A percentile compares a stretch with the other conserved stretches of the same genome.
Evolutionary conservation across 2,797 vertebrate genomes (phyloP).

Genomic region (Chelmon rostratus): DNA sequence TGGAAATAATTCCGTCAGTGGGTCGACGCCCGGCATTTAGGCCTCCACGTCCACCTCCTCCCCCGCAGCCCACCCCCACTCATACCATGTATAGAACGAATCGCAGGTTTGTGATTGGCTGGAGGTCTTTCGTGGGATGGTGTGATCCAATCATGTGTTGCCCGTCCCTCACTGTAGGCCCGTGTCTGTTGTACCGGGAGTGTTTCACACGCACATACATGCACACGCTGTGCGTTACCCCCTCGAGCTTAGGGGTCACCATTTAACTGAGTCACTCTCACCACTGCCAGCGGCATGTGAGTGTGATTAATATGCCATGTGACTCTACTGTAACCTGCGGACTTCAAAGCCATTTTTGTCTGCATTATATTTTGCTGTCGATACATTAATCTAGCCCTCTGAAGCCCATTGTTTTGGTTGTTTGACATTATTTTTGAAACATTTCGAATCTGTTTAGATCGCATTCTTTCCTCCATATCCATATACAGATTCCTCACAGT

Average conservation of each 20-base stretch:
- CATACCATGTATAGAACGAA: slow-evolving; percentile 45
- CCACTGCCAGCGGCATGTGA: slow-evolving; percentile 34
- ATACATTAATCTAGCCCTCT: background rate
- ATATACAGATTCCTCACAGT: background rate
- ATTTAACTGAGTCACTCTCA: slow-evolving; percentile 18
- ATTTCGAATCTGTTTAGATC: slow-evolving; percentile 1
- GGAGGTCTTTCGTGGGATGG: slow-evolving; percentile 54
- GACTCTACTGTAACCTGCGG: slow-evolving; percentile 44
- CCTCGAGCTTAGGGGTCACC: slow-evolving; percentile 43
- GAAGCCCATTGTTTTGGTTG: slow-evolving; percentile 5
- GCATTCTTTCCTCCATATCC: background rate
- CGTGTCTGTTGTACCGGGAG: slow-evolving; percentile 9
- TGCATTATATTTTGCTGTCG: background rate
- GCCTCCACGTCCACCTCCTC: slow-evolving; percentile 39
- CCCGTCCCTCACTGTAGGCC: slow-evolving; percentile 23
- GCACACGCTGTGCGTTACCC: slow-evolving; percentile 14
- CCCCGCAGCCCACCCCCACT: slow-evolving; percentile 28
- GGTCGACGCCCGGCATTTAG: slow-evolving; percentile 52
- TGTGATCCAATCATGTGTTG: slow-evolving; percentile 71
- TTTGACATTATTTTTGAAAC: background rate
- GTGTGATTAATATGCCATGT: slow-evolving; percentile 47
- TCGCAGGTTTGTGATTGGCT: slow-evolving; percentile 67
- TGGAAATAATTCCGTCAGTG: slow-evolving; percentile 76
- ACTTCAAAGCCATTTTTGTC: slow-evolving; percentile 30
- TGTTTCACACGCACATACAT: background rate